These are phyloP conservation scores for Sturnus vulgaris DNA, from an alignment of 2,113 vertebrate genomes.

Conservation along the genomic window DNA sequence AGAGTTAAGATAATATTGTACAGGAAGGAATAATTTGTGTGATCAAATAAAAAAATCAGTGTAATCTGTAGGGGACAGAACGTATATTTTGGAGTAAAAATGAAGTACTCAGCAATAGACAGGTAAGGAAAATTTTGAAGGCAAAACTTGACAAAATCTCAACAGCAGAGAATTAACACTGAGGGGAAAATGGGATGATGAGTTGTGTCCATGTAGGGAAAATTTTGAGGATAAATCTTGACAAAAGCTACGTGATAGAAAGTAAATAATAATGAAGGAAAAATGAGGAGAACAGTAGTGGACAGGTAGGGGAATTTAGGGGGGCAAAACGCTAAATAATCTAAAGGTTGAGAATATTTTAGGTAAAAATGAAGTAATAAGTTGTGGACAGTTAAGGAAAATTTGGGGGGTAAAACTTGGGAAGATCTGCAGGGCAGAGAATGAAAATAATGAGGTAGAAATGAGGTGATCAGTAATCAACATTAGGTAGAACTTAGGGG, in stretches of 20 bases:
- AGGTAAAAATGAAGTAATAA: not conserved
- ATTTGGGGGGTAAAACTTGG: not conserved
- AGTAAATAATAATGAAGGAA: not conserved
- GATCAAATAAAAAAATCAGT: not conserved
- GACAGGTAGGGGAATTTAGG: not conserved
- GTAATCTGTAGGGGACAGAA: not conserved
- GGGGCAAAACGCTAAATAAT: not conserved
- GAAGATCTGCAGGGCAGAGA: not conserved
- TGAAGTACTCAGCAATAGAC: not conserved
- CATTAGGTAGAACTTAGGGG: not conserved
- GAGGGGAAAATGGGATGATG: not conserved
- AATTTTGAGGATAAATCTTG: not conserved
- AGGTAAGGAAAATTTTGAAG: not conserved
- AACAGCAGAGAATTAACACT: not conserved
- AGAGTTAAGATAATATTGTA: not conserved
- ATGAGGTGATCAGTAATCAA: not conserved
- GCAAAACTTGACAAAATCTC: not conserved
- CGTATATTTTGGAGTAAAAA: not conserved
- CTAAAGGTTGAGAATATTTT: not conserved
- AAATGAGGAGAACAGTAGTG: not conserved
- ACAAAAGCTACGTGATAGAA: conserved; percentile 35
- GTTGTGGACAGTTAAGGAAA: not conserved
- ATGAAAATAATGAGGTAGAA: not conserved
- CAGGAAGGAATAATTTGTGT: not conserved
- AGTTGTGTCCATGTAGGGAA: no score